Evolutionary conservation across 1,140 invertebrate species (phyloP), one percentile per base, ranked within the genome.

Genomic region (Alviniconcha marisindica): DNA sequence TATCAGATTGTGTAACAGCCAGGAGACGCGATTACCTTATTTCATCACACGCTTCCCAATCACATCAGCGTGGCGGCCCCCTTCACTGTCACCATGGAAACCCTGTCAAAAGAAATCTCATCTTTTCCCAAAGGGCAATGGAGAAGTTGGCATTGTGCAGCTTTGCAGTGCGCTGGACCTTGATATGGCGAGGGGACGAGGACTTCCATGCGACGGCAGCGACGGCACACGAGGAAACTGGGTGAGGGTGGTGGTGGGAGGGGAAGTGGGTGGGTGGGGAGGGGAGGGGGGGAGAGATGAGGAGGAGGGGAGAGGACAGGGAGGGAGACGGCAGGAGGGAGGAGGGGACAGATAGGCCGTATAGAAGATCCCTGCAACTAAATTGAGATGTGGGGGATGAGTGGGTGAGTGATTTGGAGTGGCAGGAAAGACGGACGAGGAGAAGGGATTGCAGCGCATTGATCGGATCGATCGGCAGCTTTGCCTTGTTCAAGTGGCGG

Each of bases 11-110:
- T 63, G 60, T 63, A 63, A 63, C 28, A 24, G 40, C 12, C 36
- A 44, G 71, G 31, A 42, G 71, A 73, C 38, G 36, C 40, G 71
- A 73, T 73, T 73, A 73, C 71, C 38, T 73, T 40, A 73, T 73
- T 73, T 73, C 71, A 73, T 42, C 71, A 73, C 71, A 44, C 71
- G 71, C 71, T 42, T 73, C 38, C 71, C 71, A 42, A 38, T 40
- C 71, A 73, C 71, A 73, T 73, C 71, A 42, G 63, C 21, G 63
- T 38, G 38, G 66, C 31, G 66, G 5, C 4, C 28, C 63, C 36
- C 31, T 73, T n/a, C 36, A 33, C 2, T 3, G 71, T 73, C 40
- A 5, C 71, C 71, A 73, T 73, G 71, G 71, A 40, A 73, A 73
- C 71, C 15, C 1, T 42, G 10, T 73, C 24, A 5, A 40, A 33